A percentile compares a stretch with the other conserved stretches of the same genome.
Evolutionary conservation across 2,797 vertebrate genomes (phyloP).

Genomic region (Lycodopsis pacificus): DNA sequence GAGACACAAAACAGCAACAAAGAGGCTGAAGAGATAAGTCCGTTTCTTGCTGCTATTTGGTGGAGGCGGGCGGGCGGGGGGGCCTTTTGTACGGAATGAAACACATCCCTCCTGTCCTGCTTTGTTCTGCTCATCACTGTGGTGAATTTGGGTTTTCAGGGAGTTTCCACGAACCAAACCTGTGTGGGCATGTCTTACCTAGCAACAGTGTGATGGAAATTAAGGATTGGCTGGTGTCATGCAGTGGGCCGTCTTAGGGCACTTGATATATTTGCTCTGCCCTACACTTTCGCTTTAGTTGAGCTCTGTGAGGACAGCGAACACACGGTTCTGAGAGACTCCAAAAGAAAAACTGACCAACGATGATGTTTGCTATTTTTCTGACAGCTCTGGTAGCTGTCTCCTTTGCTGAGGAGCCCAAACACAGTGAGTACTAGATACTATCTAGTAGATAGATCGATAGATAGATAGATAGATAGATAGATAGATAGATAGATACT

Average conservation of each 20-base stretch:
- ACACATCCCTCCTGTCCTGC: not conserved
- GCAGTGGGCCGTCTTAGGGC: constrained; percentile 2
- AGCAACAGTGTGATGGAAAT: constrained; percentile 35
- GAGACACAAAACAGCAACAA: not conserved
- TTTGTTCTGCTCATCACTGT: not conserved
- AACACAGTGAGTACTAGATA: constrained; percentile 56
- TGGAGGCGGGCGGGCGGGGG: no score
- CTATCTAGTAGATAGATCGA: no score
- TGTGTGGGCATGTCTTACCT: constrained; percentile 40
- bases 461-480: no score
- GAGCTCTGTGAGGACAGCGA: accelerated
- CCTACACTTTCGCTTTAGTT: constrained; percentile 10
- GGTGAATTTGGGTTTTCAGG: not conserved
- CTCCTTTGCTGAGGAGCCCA: constrained; percentile 16
- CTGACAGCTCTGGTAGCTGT: accelerated
- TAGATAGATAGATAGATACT: no score
- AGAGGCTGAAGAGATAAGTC: not conserved
- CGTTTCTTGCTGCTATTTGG: not conserved
- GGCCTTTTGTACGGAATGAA: not conserved
- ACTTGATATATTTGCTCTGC: accelerated
- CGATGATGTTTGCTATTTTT: not conserved
- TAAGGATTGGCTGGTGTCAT: constrained; percentile 52
- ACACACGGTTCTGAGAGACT: accelerated
- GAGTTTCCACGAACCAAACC: constrained; percentile 48
- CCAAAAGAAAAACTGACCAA: accelerated